Percentiles rank a stretch among this genome's conserved stretches.
These are phyloP conservation scores for Dolichoris vasculosae DNA, from an alignment of 1,140 invertebrate genomes.

Conservation along the genomic window DNA sequence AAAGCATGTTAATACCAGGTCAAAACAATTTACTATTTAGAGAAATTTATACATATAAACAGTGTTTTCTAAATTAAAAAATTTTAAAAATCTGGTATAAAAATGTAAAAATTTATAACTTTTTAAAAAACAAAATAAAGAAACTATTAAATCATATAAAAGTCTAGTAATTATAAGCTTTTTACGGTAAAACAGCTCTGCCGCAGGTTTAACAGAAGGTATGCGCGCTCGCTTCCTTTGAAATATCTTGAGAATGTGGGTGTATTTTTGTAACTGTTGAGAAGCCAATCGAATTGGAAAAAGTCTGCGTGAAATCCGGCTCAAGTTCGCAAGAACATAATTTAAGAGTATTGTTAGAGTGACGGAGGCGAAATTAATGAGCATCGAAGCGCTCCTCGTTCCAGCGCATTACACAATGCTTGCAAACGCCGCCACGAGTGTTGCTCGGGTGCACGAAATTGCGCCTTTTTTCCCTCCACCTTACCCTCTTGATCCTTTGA, in stretches of 20 bases:
- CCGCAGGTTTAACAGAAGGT: slow-evolving; percentile 51
- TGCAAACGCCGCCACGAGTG: not conserved
- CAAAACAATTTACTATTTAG: not conserved
- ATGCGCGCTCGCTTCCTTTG: not conserved
- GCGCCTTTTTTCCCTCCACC: too few species aligned
- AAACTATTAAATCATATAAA: not conserved
- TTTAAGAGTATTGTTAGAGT: slow-evolving; percentile 23
- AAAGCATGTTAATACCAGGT: not conserved
- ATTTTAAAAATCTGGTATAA: not conserved
- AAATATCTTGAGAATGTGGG: slow-evolving; percentile 54
- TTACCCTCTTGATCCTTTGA: not conserved
- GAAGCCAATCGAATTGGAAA: slow-evolving; percentile 24
- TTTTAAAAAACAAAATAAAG: not conserved
- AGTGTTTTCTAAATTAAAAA: not conserved
- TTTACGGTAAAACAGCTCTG: not conserved
- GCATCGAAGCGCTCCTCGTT: not conserved
- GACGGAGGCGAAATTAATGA: slow-evolving; percentile 29
- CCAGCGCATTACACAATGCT: not conserved
- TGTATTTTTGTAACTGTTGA: slow-evolving; percentile 35
- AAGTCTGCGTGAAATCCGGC: slow-evolving; percentile 47
- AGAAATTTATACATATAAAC: not conserved
- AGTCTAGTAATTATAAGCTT: not conserved
- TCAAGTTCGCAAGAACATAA: slow-evolving; percentile 26
- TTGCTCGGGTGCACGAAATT: too few species aligned
- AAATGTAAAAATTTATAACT: not conserved